These are phyloP conservation scores for Tinamus major DNA, from an alignment of 2,797 vertebrate genomes.

Conservation along the genomic window DNA sequence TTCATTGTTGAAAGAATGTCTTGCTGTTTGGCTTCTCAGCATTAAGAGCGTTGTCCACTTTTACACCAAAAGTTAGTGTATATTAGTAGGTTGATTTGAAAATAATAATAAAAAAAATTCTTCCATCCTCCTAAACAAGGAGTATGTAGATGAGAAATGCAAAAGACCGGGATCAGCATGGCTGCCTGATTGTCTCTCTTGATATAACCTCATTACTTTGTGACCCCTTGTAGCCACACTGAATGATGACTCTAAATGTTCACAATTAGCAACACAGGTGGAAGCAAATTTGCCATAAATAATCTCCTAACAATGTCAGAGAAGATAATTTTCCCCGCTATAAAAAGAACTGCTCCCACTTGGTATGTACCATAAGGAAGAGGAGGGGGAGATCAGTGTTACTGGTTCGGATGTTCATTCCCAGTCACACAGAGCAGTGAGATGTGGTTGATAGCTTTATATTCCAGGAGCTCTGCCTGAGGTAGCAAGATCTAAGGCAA, in stretches of 20 bases:
- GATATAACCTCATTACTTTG: not conserved
- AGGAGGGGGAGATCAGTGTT: not conserved
- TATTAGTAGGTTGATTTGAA: not conserved
- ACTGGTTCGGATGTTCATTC: not conserved
- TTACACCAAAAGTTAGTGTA: not conserved
- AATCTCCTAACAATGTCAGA: conserved; percentile 40
- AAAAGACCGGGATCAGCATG: not conserved
- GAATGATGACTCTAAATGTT: not conserved
- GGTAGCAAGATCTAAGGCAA: conserved; percentile 47
- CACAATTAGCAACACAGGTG: conserved; percentile 38
- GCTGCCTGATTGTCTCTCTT: not conserved
- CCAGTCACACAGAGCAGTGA: not conserved
- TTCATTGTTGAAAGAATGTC: not conserved
- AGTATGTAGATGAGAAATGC: not conserved
- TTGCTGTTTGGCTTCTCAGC: not conserved
- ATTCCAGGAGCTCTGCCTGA: conserved; percentile 46
- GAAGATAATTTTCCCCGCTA: conserved; percentile 9
- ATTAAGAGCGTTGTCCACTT: not conserved
- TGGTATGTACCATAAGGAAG: not conserved
- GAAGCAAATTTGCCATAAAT: conserved; percentile 64
- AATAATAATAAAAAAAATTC: not conserved
- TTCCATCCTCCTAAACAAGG: not conserved
- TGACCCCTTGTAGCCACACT: not conserved
- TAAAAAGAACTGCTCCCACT: conserved; percentile 21
- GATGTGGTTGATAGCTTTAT: conserved; percentile 13